phyloP scores from a whole-genome alignment of 2,888 invertebrate species.

The Tribolium freemani region DNA sequence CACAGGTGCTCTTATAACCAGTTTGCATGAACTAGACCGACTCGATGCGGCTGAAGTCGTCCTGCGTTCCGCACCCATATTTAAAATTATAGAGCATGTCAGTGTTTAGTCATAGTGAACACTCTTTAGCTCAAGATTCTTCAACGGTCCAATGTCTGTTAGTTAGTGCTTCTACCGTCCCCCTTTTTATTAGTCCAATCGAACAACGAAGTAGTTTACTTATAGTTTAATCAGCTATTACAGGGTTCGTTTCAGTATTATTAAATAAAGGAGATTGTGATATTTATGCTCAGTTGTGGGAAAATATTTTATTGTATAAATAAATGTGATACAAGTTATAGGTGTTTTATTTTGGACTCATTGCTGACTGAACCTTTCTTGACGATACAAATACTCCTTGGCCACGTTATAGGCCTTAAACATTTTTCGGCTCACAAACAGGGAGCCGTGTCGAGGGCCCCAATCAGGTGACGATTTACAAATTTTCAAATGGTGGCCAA shows the following conservation, averaged over 20 bases:
- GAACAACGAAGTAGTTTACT: constrained; percentile 22
- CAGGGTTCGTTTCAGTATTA: constrained; percentile 45
- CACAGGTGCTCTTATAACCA: constrained; percentile 71
- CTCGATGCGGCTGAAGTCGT: constrained; percentile 74
- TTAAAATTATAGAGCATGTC: constrained; percentile 58
- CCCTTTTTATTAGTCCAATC: constrained; percentile 5
- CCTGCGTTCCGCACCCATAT: constrained; percentile 71
- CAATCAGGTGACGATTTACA: constrained; percentile 13
- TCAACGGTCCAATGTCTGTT: constrained; percentile 18
- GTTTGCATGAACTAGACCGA: constrained; percentile 74
- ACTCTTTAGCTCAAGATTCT: constrained; percentile 9
- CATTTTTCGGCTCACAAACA: constrained; percentile 42
- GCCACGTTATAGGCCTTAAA: constrained; percentile 40
- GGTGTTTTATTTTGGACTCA: neutral
- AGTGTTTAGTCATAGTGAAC: constrained; percentile 25
- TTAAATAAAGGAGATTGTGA: constrained; percentile 33
- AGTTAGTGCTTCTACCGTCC: constrained; percentile 40
- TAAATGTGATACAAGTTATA: constrained; percentile 31
- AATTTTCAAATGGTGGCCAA: neutral
- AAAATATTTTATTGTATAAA: constrained; percentile 35
- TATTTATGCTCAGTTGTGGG: constrained; percentile 40
- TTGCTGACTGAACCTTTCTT: constrained; percentile 20
- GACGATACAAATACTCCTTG: constrained; percentile 44
- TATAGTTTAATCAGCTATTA: constrained; percentile 19
- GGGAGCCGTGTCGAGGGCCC: constrained; percentile 29